phyloP scores from a whole-genome alignment of 1,140 invertebrate genomes.

The Drosophila kohkoa region DNA sequence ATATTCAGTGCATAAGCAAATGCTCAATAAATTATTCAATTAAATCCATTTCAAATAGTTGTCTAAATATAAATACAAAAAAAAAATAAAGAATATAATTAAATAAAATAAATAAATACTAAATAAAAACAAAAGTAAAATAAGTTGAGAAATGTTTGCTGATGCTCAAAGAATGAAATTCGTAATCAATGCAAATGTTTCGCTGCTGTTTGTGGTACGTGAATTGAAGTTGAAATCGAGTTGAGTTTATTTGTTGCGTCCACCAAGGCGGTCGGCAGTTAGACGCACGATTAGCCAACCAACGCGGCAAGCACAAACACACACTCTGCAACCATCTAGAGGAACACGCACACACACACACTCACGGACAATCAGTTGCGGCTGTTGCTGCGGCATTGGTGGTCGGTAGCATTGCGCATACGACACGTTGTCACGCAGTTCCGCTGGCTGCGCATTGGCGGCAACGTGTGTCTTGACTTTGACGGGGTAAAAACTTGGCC shows the following conservation, averaged over 20 bases:
- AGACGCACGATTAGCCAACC: constrained; percentile 74
- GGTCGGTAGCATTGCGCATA: constrained; percentile 69
- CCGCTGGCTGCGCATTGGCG: constrained; percentile 68
- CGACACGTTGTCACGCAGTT: constrained; percentile 66
- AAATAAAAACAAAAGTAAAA: constrained; percentile 12
- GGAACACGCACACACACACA: constrained; percentile 27
- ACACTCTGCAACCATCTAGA: constrained; percentile 19
- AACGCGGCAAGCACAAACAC: constrained; percentile 50
- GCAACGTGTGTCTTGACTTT: constrained; percentile 57
- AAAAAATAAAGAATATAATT: constrained; percentile 20
- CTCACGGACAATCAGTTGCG: constrained; percentile 43
- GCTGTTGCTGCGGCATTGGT: constrained; percentile 72
- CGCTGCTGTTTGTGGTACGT: constrained; percentile 74
- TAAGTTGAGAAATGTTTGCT: constrained; percentile 25
- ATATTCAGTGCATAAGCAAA: constrained; percentile 54
- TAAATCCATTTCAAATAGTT: constrained; percentile 39
- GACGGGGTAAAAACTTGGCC: constrained; percentile 73
- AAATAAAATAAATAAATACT: constrained; percentile 37
- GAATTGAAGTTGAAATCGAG: constrained; percentile 33
- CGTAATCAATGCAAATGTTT: constrained; percentile 40
- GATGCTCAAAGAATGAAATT: constrained; percentile 21
- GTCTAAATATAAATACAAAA: constrained; percentile 15
- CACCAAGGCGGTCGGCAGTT: constrained; percentile 34
- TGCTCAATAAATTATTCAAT: constrained; percentile 34
- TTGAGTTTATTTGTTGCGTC: constrained; percentile 48